Evolutionary conservation across 2,888 invertebrate genomes (phyloP).

Genomic region (Pteria penguin): DNA sequence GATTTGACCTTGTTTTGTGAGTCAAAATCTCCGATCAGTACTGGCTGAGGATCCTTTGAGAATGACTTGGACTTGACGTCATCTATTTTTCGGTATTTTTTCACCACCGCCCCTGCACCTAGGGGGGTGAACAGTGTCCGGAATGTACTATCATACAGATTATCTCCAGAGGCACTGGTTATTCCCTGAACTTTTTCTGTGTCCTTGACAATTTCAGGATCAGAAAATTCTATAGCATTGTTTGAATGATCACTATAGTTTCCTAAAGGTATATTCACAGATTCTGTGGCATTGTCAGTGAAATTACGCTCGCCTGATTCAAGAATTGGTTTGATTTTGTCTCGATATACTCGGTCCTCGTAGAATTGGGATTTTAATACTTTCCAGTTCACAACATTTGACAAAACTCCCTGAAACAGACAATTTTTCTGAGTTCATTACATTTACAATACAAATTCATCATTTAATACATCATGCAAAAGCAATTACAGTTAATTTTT

Average conservation of each 20-base stretch:
- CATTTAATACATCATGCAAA: no score
- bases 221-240: background rate
- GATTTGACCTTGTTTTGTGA: background rate
- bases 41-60: background rate
- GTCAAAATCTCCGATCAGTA: background rate
- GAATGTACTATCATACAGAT: background rate
- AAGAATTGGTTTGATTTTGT: slow-evolving; percentile 92
- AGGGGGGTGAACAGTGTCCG: background rate
- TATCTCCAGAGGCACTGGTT: background rate
- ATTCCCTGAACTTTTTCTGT: background rate
- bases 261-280: no score
- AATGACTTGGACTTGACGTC: slow-evolving; percentile 26
- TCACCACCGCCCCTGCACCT: background rate
- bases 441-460: no score
- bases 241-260: background rate
- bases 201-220: background rate
- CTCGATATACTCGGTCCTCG: slow-evolving; percentile 88
- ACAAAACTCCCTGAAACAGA: slow-evolving; percentile 91
- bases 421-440: no score
- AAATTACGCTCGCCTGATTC: slow-evolving; percentile 79
- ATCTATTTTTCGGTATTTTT: slow-evolving; percentile 1
- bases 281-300: background rate
- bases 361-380: slow-evolving; percentile 92
- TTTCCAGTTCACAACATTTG: slow-evolving; percentile 96
- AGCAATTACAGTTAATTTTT: no score